A percentile compares a stretch with the other conserved stretches of the same genome.
phyloP scores from a whole-genome alignment of 1,140 invertebrate genomes.

The Luehdorfia chinensis region DNA sequence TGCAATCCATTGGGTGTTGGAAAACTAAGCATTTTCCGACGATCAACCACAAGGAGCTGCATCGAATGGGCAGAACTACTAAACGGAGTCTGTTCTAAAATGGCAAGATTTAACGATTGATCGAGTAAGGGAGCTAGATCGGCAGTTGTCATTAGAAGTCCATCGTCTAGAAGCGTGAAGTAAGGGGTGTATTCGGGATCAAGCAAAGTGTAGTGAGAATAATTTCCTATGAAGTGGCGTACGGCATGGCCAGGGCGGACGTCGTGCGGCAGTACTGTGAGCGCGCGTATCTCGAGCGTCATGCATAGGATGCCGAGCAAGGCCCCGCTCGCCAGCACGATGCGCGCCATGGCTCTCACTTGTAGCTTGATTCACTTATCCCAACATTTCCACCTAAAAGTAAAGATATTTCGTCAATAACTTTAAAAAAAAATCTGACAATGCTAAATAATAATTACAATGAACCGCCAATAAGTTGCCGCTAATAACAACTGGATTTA shows the following conservation, averaged over 20 bases:
- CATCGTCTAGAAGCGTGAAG: constrained; percentile 92
- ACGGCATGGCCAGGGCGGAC: constrained; percentile 91
- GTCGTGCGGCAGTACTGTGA: constrained; percentile 87
- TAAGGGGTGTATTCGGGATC: constrained; percentile 88
- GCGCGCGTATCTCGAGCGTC: constrained; percentile 51
- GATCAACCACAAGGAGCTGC: constrained; percentile 89
- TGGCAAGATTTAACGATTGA: constrained; percentile 86
- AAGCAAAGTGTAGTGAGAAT: constrained; percentile 82
- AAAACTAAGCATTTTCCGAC: constrained; percentile 87
- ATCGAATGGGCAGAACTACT: constrained; percentile 87
- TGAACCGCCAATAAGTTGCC: background rate
- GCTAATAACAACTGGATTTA: background rate
- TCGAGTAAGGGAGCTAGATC: constrained; percentile 89
- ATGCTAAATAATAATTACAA: background rate
- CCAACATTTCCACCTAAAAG: constrained; percentile 63
- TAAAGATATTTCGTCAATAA: constrained; percentile 14
- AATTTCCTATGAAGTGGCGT: constrained; percentile 81
- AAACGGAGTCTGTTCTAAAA: constrained; percentile 88
- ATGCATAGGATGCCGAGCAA: constrained; percentile 55
- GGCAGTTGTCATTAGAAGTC: constrained; percentile 92
- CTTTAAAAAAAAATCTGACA: background rate
- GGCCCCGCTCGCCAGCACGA: constrained; percentile 53
- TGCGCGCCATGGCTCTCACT: constrained; percentile 50
- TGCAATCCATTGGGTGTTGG: constrained; percentile 78
- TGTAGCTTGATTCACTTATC: constrained; percentile 33